Conservation (phyloP, 2,113 vertebrate genomes). For the Menura novaehollandiae region DNA sequence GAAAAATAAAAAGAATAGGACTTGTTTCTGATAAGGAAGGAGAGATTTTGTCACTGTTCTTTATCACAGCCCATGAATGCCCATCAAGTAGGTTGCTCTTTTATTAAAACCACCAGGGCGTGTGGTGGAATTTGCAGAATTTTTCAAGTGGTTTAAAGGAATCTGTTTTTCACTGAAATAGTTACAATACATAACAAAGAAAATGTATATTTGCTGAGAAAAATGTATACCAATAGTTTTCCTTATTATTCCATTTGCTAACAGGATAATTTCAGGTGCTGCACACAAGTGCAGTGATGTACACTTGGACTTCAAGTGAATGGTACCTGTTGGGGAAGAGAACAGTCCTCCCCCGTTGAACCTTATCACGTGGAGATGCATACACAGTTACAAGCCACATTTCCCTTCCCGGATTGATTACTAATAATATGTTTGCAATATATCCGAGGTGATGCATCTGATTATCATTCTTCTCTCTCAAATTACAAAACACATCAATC, state of each 20-base stretch:
- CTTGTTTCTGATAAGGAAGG: background rate
- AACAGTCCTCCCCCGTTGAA: background rate
- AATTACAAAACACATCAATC: slow-evolving; percentile 10
- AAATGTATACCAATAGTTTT: background rate
- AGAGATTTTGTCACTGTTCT: background rate
- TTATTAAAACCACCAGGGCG: background rate
- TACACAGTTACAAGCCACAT: background rate
- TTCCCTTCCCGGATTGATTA: background rate
- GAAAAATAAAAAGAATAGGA: background rate
- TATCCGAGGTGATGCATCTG: background rate
- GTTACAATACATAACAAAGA: background rate
- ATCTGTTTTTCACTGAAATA: background rate
- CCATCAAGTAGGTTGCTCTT: rapidly evolving
- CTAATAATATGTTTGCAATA: rapidly evolving
- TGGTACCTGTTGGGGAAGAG: background rate
- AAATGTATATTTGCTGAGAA: background rate
- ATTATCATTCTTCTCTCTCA: background rate
- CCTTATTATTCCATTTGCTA: background rate
- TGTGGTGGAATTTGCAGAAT: background rate
- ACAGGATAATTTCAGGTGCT: background rate
- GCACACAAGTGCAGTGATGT: background rate
- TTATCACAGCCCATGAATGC: background rate
- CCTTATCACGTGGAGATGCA: background rate
- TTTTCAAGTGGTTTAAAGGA: background rate
- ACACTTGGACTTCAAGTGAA: background rate